A percentile compares a stretch with the other conserved stretches of the same genome.
These are phyloP conservation scores for Hucho hucho DNA, from an alignment of 2,113 vertebrate genomes.

Conservation along the genomic window DNA sequence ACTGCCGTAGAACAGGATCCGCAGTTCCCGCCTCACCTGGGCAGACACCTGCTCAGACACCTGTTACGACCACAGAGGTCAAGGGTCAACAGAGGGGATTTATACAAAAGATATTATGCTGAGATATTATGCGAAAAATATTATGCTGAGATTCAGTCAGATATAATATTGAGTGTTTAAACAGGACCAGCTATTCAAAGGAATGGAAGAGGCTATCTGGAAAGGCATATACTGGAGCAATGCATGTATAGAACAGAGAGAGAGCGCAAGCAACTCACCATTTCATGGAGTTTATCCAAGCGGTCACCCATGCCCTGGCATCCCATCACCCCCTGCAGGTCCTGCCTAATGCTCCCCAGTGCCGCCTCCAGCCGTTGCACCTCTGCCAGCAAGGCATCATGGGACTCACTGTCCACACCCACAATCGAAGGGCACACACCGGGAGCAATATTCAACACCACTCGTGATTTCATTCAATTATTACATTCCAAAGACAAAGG, in stretches of 20 bases:
- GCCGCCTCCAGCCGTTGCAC: conserved; percentile 74
- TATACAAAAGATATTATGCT: too few species aligned
- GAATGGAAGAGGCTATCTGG: too few species aligned
- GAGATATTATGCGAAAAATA: too few species aligned
- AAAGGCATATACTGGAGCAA: too few species aligned
- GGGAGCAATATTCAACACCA: not conserved
- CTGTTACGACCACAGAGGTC: not conserved
- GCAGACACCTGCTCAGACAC: conserved; percentile 69
- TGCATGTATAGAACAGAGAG: not conserved
- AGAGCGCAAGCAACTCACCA: conserved; percentile 22
- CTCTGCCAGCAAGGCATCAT: conserved; percentile 66
- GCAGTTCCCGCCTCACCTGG: conserved; percentile 78
- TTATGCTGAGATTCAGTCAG: too few species aligned
- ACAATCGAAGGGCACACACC: conserved; percentile 22
- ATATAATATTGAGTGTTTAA: too few species aligned
- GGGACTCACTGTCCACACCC: conserved; percentile 57
- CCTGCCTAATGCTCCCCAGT: conserved; percentile 68
- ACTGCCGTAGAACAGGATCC: conserved; percentile 72
- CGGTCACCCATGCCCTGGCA: conserved; percentile 63
- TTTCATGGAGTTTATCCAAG: conserved; percentile 49
- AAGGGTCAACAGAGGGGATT: not conserved
- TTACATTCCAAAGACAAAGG: not conserved
- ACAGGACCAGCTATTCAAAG: too few species aligned
- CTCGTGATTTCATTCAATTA: not conserved
- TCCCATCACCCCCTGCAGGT: conserved; percentile 58